Evolutionary conservation across 2,797 vertebrate genomes (phyloP).

Genomic region (Onychomys leucogaster): DNA sequence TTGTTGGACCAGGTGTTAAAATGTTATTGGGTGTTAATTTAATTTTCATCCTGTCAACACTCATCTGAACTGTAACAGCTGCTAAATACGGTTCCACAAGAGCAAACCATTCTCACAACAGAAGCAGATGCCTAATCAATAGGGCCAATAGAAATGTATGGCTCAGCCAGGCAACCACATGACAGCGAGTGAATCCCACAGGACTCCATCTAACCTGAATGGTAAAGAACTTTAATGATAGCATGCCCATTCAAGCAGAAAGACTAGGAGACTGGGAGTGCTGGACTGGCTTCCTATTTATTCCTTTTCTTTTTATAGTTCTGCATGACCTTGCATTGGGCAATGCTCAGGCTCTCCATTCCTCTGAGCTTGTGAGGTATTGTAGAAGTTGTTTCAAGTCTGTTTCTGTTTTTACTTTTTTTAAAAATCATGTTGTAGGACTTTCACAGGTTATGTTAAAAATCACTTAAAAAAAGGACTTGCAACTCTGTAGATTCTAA

Average conservation of each 20-base stretch:
- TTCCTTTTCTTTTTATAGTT: not conserved
- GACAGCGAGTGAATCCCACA: conserved; percentile 75
- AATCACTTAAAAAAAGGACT: not conserved
- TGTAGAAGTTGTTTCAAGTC: conserved; percentile 47
- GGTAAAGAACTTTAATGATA: conserved; percentile 75
- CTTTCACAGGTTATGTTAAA: conserved; percentile 21
- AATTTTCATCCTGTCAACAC: conserved; percentile 81
- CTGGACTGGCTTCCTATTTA: conserved; percentile 8
- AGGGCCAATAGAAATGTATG: conserved; percentile 82
- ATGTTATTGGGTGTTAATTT: conserved; percentile 83
- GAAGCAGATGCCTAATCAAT: conserved; percentile 85
- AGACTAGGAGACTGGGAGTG: conserved; percentile 67
- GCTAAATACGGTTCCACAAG: conserved; percentile 80
- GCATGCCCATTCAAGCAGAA: conserved; percentile 52
- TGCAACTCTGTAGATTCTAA: conserved; percentile 8
- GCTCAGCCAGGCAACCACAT: conserved; percentile 77
- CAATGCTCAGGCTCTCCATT: not conserved
- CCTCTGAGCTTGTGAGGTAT: not conserved
- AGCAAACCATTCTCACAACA: conserved; percentile 80
- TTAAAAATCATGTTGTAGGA: not conserved
- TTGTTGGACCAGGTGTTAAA: conserved; percentile 83
- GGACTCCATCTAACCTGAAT: conserved; percentile 77
- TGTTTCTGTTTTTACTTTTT: not conserved
- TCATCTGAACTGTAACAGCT: conserved; percentile 83
- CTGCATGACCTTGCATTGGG: conserved; percentile 63